Base-by-base conservation (phyloP, 2,113 vertebrate genomes). In the Prunella fulvescens region DNA sequence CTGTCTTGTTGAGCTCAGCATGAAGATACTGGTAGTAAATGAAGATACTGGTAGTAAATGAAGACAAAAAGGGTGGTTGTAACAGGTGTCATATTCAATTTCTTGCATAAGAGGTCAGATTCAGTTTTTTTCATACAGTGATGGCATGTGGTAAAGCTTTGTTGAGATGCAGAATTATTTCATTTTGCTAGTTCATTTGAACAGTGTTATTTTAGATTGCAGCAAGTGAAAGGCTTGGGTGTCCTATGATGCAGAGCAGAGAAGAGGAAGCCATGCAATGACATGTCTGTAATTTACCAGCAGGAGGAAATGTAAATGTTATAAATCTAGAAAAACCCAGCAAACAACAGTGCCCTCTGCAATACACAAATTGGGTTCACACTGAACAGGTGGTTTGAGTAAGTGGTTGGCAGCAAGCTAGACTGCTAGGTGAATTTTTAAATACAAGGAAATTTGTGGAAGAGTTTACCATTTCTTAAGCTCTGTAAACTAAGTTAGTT, bases 331-430 rank as follows among this genome's bases (percentile, higher is more conserved):
- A 37, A 54, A 28, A 19, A 16, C 24, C 9, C 24, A 66, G 35
- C 51, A 28, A 54, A 54, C 19, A 35, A 25, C 28, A 67, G 39
- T 8, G 45, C 2, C 5, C 4, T 54, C 19, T 81, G 65, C 40
- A 65, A 60, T 47, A 67, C 37, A 29, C 23, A 35, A 6, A 45
- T 13, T 3, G 1, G 19, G 42, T 33, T 70, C 9, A 29, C 40
- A 16, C 6, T 40, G 50, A 47, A 20, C 9, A 4, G 16, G 28
- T 50, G 9, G 19, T 61, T 72, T 35, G 28, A 96, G 5, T 58
- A 2, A 77, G 10, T 1, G 1, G 6, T 1, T 85, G 31, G 37
- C 19, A 81, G 31, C 1, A 4, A 80, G 11, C 12, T 65, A 2
- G 61, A 37, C 15, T 64, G 33, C 37, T 76, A 44, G 18, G 5